These are phyloP conservation scores for Helicoverpa assulta DNA, from an alignment of 2,888 invertebrate genomes.

Conservation along the genomic window DNA sequence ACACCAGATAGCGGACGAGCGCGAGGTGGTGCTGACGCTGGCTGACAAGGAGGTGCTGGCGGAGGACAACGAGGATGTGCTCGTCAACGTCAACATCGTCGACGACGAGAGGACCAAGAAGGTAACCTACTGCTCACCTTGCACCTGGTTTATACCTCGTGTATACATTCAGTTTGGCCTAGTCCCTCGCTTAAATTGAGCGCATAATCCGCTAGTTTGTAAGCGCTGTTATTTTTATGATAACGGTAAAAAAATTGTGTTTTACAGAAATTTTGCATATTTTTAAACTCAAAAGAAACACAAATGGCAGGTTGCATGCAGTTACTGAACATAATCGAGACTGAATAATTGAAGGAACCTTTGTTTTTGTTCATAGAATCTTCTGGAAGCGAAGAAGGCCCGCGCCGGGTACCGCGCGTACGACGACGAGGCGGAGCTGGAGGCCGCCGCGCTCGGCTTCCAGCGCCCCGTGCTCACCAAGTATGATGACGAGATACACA, in stretches of 20 bases:
- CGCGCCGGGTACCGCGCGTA: constrained; percentile 95
- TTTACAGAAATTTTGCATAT: too few species aligned
- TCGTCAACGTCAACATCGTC: constrained; percentile 97
- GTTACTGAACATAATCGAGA: neutral
- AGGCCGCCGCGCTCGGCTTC: constrained; percentile 92
- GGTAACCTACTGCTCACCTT: constrained; percentile 74
- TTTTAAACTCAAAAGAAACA: too few species aligned
- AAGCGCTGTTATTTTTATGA: too few species aligned
- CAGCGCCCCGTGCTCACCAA: constrained; percentile 94
- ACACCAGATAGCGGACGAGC: constrained; percentile 92
- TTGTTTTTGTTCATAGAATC: constrained; percentile 90
- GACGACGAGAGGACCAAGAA: constrained; percentile 96
- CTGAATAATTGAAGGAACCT: neutral
- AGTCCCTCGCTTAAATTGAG: too few species aligned
- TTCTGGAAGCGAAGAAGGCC: constrained; percentile 95
- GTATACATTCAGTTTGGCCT: too few species aligned
- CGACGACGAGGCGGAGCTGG: constrained; percentile 94
- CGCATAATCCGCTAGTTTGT: neutral
- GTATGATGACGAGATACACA: constrained; percentile 97
- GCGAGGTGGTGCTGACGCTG: constrained; percentile 96
- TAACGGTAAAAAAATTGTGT: too few species aligned
- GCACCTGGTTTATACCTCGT: too few species aligned
- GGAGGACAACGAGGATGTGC: constrained; percentile 95
- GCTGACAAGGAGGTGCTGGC: constrained; percentile 98
- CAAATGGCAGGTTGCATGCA: too few species aligned